A percentile compares a stretch with the other conserved stretches of the same genome.
phyloP scores from a whole-genome alignment of 2,888 invertebrate species.

The Drosophila basisetae region DNA sequence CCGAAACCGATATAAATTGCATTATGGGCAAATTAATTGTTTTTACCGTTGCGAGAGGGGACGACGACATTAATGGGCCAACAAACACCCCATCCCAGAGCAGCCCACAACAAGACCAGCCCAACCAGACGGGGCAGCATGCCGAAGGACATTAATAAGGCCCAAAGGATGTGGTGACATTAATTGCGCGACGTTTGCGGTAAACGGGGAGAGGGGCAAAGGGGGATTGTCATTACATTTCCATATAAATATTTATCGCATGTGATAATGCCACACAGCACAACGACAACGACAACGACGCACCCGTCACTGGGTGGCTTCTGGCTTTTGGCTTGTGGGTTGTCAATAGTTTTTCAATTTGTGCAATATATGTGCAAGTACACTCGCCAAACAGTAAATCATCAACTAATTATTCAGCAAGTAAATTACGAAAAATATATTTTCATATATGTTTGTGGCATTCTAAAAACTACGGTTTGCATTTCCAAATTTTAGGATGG shows the following conservation, averaged over 20 bases:
- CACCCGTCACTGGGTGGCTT: slow-evolving; percentile 9
- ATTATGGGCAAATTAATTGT: slow-evolving; percentile 80
- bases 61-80: slow-evolving; percentile 69
- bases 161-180: slow-evolving; percentile 81
- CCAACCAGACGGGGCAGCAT: slow-evolving; percentile 35
- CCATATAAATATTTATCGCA: slow-evolving; percentile 81
- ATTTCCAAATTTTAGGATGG: neutral
- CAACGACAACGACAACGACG: neutral
- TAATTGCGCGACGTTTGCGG: slow-evolving; percentile 73
- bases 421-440: neutral
- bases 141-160: slow-evolving; percentile 80
- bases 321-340: slow-evolving; percentile 6
- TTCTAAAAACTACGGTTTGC: neutral
- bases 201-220: neutral
- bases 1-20: slow-evolving; percentile 80
- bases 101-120: neutral
- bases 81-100: slow-evolving; percentile 17
- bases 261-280: slow-evolving; percentile 69
- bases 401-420: neutral
- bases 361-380: slow-evolving; percentile 40
- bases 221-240: slow-evolving; percentile 73
- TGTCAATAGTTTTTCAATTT: slow-evolving; percentile 81
- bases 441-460: neutral
- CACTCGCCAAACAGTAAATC: neutral
- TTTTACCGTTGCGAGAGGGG: slow-evolving; percentile 65